Base-by-base conservation (phyloP, 2,113 vertebrate species). In the Alces alces region DNA sequence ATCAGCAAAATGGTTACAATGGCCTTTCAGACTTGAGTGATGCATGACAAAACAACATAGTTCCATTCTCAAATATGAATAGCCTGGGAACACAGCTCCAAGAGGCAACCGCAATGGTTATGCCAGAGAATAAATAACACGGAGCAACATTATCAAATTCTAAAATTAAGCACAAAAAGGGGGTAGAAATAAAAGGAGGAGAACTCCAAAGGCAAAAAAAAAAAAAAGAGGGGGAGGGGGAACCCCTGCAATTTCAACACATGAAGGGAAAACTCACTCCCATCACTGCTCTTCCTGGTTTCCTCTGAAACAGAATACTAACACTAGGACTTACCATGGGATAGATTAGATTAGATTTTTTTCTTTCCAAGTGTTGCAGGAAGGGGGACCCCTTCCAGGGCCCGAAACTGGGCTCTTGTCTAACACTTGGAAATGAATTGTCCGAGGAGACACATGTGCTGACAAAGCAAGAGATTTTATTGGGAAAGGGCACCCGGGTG, bases 21-120 rank as follows among this genome's bases (percentile, higher is more conserved):
- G 91, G 88, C 45, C 83, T 47, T 83, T 94, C 86, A 90, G 86
- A 96, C 88, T 25, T 30, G 61, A 95, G 92, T 66, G 52, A 96
- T 7, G 19, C 58, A 61, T 87, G 92, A 86, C 76, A 43, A 43
- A 96, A 85, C 55, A 61, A 86, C 92, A 76, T 0, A 30, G 89
- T 23, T 80, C 73, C 84, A 39, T 92, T 58, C 45, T 30, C 12
- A 94, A 96, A 94, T 6, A 12, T 58, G 52, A 73, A 92, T 54
- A 83, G 80, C 85, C 92, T 89, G 30, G 36, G 80, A 93, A 93
- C 47, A 23, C 50, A 73, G 89, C 14, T 78, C 80, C 2, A 27
- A 23, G 93, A 88, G 47, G 28, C 21, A 28, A 95, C 78, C 1
- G 50, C 8, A 54, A 64, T 43, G 14, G 57, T 13, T 54, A 23